phyloP scores from a whole-genome alignment of 2,113 vertebrate species.

The Malurus melanocephalus region DNA sequence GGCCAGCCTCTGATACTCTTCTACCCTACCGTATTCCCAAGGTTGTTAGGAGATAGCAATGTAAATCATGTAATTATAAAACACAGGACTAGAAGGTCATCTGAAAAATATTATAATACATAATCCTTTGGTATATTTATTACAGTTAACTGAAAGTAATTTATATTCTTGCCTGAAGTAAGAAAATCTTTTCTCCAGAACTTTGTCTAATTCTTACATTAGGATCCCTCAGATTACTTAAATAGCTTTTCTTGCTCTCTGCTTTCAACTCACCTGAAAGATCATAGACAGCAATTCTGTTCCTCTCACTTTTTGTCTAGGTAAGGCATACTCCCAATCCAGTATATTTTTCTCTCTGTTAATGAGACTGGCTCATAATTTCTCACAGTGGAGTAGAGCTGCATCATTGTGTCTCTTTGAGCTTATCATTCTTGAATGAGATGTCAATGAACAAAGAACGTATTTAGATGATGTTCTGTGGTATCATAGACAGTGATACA shows the following conservation, averaged over 20 bases:
- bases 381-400: not conserved
- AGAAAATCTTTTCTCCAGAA: not conserved
- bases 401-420: not conserved
- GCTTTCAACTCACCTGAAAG: not conserved
- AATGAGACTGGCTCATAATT: not conserved
- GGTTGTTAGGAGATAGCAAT: not conserved
- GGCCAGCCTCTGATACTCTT: not conserved
- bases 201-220: not conserved
- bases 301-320: not conserved
- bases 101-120: not conserved
- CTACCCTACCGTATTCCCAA: not conserved
- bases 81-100: not conserved
- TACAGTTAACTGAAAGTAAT: not conserved
- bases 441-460: not conserved
- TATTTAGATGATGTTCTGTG: not conserved
- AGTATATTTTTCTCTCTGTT: not conserved
- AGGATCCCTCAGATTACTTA: not conserved
- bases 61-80: not conserved
- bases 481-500: not conserved
- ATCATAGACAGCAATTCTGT: not conserved
- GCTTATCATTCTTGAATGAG: not conserved
- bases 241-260: not conserved
- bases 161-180: not conserved
- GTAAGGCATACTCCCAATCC: not conserved
- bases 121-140: not conserved